Evolutionary conservation across 2,797 vertebrate genomes (phyloP).

Genomic region (Melanotaenia maccullochi): DNA sequence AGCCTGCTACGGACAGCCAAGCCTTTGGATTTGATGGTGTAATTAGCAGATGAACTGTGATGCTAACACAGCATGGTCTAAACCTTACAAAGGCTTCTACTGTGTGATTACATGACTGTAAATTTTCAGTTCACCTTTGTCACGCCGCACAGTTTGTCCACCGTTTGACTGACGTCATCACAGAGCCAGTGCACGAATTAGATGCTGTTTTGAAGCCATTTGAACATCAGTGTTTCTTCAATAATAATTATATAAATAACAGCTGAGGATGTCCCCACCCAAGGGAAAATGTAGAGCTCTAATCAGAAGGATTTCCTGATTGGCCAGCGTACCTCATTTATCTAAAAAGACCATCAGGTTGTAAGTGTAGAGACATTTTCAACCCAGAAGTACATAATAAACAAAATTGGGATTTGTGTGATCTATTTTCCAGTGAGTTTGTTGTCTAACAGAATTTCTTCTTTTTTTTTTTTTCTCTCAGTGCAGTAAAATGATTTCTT

Average conservation of each 20-base stretch:
- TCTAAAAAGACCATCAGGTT: constrained; percentile 43
- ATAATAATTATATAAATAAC: too few relatives aligned
- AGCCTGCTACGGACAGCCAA: constrained; percentile 39
- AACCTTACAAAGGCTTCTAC: constrained; percentile 58
- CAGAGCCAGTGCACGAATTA: constrained; percentile 17
- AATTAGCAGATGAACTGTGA: constrained; percentile 73
- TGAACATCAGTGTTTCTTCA: neutral
- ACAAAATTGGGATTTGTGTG: constrained; percentile 40
- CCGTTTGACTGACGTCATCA: constrained; percentile 45
- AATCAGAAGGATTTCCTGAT: constrained; percentile 45
- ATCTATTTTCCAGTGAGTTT: constrained; percentile 46
- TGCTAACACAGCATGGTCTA: constrained; percentile 49
- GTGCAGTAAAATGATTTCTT: constrained; percentile 27
- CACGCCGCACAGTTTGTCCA: constrained; percentile 61
- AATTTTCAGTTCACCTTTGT: constrained; percentile 49
- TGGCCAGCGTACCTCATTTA: constrained; percentile 37
- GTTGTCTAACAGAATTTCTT: constrained; percentile 6
- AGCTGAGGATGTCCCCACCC: constrained; percentile 8
- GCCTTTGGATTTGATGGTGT: constrained; percentile 58
- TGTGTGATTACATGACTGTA: constrained; percentile 53
- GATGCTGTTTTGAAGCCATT: constrained; percentile 14
- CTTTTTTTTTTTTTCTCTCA: neutral
- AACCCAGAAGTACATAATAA: constrained; percentile 37
- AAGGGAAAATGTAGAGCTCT: constrained; percentile 32
- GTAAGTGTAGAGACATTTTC: constrained; percentile 39